Conservation (phyloP, 2,113 vertebrate species). For the Thamnaconus septentrionalis region DNA sequence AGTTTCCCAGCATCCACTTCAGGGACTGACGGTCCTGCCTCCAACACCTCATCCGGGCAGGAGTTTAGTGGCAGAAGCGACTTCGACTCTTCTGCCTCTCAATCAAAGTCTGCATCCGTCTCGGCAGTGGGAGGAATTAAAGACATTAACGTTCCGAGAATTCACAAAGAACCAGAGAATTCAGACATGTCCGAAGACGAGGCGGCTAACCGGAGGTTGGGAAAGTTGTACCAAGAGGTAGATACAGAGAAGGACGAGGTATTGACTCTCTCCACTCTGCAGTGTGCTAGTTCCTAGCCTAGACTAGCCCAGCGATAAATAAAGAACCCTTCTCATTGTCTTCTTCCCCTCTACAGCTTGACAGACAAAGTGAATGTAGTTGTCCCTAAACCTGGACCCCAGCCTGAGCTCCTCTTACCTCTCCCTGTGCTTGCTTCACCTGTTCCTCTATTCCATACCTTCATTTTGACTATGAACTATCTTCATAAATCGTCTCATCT, state of each 20-base stretch:
- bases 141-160: slow-evolving; percentile 61
- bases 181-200: slow-evolving; percentile 98
- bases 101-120: slow-evolving; percentile 55
- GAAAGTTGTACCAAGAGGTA: slow-evolving; percentile 92
- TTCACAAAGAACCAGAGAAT: slow-evolving; percentile 85
- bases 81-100: slow-evolving; percentile 65
- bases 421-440: slow-evolving; percentile 26
- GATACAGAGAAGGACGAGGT: slow-evolving; percentile 94
- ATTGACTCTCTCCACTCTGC: slow-evolving; percentile 66
- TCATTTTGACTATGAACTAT: background rate
- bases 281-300: too few species aligned
- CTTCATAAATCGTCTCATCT: slow-evolving; percentile 15
- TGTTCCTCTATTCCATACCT: slow-evolving; percentile 11
- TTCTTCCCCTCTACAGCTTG: slow-evolving; percentile 67
- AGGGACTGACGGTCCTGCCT: slow-evolving; percentile 51
- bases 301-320: slow-evolving; percentile 68
- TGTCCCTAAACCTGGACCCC: slow-evolving; percentile 35
- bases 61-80: slow-evolving; percentile 62
- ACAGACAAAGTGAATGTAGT: slow-evolving; percentile 47
- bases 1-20: slow-evolving; percentile 61
- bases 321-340: slow-evolving; percentile 50
- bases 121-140: slow-evolving; percentile 42
- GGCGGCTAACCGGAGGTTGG: slow-evolving; percentile 93
- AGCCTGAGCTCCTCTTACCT: slow-evolving; percentile 40
- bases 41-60: slow-evolving; percentile 62